Conservation (phyloP, 2,113 vertebrate species). For the Etia nguti region DNA sequence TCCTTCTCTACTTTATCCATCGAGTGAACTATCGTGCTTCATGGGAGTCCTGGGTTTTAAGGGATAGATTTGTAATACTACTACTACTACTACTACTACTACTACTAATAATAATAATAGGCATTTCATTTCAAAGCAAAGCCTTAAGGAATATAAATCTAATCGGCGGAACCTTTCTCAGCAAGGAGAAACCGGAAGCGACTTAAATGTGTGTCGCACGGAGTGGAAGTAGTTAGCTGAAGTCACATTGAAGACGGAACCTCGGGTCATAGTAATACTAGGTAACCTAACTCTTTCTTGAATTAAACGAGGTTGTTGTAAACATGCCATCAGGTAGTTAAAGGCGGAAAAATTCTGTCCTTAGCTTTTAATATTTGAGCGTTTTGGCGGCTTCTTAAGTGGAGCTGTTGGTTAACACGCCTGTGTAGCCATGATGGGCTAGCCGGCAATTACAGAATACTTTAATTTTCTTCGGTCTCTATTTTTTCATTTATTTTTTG, state of each 20-base stretch:
- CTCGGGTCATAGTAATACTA: not conserved
- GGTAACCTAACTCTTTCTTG: not conserved
- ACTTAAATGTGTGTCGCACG: not conserved
- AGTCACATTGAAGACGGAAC: constrained; percentile 66
- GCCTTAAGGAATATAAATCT: not conserved
- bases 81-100: not conserved
- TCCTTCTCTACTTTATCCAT: not conserved
- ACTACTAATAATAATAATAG: fast-evolving
- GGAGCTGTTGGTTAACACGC: not conserved
- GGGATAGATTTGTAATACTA: not conserved
- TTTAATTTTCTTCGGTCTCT: not conserved
- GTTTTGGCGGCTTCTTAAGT: not conserved
- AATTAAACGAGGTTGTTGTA: not conserved
- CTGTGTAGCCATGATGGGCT: not conserved
- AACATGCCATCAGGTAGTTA: fast-evolving
- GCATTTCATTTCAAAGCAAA: not conserved
- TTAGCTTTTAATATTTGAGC: not conserved
- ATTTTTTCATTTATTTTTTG: not conserved
- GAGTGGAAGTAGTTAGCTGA: constrained; percentile 17
- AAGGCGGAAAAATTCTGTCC: fast-evolving
- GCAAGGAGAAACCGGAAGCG: constrained; percentile 19
- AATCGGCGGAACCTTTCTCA: constrained; percentile 26
- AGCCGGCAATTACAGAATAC: not conserved
- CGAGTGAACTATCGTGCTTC: not conserved
- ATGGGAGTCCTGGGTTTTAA: not conserved